Conservation (phyloP, 2,113 vertebrate genomes). For the Corydoras sp. region DNA sequence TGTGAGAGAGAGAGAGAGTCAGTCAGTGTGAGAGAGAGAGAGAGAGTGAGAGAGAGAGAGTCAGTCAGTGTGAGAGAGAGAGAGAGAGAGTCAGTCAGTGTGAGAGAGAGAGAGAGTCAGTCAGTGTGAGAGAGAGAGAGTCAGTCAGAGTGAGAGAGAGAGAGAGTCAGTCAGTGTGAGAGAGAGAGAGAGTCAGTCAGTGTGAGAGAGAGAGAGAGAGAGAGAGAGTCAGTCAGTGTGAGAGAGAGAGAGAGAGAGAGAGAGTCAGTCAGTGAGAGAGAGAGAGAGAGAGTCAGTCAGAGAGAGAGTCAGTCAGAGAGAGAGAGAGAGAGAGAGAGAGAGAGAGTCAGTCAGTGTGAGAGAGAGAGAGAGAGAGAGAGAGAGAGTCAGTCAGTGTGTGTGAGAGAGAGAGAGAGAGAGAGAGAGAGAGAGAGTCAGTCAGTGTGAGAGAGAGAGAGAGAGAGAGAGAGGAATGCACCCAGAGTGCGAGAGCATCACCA, state of each 20-base stretch:
- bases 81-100: background rate
- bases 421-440: background rate
- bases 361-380: too few relatives aligned
- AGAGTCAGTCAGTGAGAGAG: too few relatives aligned
- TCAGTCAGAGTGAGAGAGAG: background rate
- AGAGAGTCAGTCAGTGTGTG: too few relatives aligned
- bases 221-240: too few relatives aligned
- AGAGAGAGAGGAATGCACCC: background rate
- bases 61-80: background rate
- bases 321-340: too few relatives aligned
- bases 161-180: background rate
- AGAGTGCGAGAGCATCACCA: slow-evolving; percentile 66
- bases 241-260: too few relatives aligned
- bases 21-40: background rate
- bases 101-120: slow-evolving; percentile 47
- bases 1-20: background rate
- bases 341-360: too few relatives aligned
- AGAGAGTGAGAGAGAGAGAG: background rate
- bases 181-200: background rate
- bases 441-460: background rate
- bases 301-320: too few relatives aligned
- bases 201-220: too few relatives aligned
- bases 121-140: too few relatives aligned
- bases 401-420: background rate
- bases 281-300: too few relatives aligned